Conservation (phyloP, 2,888 invertebrate species). For the Piscicola geometra region DNA sequence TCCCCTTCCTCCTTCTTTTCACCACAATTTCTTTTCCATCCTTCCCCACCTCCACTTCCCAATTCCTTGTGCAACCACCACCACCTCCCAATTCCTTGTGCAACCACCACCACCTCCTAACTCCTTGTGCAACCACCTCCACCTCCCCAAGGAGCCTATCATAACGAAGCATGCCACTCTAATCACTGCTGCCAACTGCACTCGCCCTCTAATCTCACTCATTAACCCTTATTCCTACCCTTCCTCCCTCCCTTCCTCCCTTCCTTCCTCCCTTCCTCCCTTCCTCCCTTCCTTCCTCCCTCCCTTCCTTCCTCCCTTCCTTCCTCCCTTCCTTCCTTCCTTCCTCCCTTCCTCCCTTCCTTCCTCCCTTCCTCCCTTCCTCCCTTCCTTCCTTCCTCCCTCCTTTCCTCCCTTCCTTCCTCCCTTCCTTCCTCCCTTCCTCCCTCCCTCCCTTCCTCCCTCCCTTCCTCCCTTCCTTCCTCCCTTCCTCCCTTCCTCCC, state of each 20-base stretch:
- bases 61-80: too few species aligned
- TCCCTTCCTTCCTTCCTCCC: conserved; percentile 24
- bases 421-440: conserved; percentile 24
- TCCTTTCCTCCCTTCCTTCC: conserved; percentile 22
- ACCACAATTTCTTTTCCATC: too few species aligned
- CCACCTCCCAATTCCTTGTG: too few species aligned
- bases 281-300: conserved; percentile 24
- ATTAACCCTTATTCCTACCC: background rate
- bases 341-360: conserved; percentile 24
- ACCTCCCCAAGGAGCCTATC: too few species aligned
- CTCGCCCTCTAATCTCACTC: too few species aligned
- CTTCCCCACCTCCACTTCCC: too few species aligned
- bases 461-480: conserved; percentile 24
- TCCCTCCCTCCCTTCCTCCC: conserved; percentile 19
- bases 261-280: conserved; percentile 24
- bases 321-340: conserved; percentile 25
- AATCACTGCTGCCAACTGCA: too few species aligned
- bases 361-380: conserved; percentile 23
- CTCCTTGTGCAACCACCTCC: too few species aligned
- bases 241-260: conserved; percentile 18
- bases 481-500: conserved; percentile 21
- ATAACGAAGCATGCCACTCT: too few species aligned
- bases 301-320: conserved; percentile 24
- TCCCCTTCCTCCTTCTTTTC: too few species aligned
- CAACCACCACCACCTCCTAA: too few species aligned